Conservation (phyloP, 2,888 invertebrate species). For the Dryococelus australis region DNA sequence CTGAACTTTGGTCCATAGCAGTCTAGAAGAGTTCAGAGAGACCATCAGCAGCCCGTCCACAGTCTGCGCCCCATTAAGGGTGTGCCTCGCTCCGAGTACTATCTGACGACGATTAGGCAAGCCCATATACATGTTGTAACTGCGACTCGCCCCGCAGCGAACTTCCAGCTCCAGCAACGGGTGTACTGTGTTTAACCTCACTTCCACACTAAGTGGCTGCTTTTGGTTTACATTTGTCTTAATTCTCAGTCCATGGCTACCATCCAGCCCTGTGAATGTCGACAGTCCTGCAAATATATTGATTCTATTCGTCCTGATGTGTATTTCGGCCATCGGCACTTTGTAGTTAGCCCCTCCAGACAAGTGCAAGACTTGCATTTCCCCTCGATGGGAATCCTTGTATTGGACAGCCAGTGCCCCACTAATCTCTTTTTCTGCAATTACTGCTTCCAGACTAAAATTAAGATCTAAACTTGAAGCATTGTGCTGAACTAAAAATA, state of each 20-base stretch:
- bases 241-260: not conserved
- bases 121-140: conserved; percentile 48
- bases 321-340: not conserved
- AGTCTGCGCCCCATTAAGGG: conserved; percentile 49
- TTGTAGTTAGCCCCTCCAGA: not conserved
- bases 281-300: not conserved
- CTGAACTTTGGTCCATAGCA: conserved; percentile 50
- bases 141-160: conserved; percentile 44
- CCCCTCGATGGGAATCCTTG: conserved; percentile 21
- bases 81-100: conserved; percentile 48
- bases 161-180: conserved; percentile 46
- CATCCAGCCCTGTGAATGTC: not conserved
- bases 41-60: conserved; percentile 49
- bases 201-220: conserved; percentile 45
- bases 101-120: conserved; percentile 52
- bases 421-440: conserved; percentile 29
- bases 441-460: conserved; percentile 31
- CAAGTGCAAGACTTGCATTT: not conserved
- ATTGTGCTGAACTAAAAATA: conserved; percentile 40
- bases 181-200: conserved; percentile 39
- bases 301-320: not conserved
- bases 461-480: conserved; percentile 44
- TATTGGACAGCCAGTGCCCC: conserved; percentile 37
- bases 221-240: conserved; percentile 44
- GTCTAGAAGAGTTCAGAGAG: conserved; percentile 51